Conservation (phyloP, 2,888 invertebrate genomes). For the Pomacea canaliculata region DNA sequence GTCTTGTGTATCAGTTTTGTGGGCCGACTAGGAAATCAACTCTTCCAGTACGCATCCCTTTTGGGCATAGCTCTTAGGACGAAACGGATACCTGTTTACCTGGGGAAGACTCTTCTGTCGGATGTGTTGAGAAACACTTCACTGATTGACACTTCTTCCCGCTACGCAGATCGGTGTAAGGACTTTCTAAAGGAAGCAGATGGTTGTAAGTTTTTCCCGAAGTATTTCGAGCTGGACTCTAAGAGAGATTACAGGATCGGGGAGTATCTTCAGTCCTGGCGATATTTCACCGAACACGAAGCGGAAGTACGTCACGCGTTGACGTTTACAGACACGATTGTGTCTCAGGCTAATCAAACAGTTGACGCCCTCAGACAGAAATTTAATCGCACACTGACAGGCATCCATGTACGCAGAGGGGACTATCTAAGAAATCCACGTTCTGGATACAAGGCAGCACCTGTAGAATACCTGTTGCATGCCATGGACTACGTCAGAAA, state of each 20-base stretch:
- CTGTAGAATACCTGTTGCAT: constrained; percentile 35
- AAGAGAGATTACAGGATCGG: neutral
- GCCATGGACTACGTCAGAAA: constrained; percentile 38
- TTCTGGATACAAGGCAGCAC: constrained; percentile 35
- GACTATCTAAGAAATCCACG: neutral
- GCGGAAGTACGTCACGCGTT: neutral
- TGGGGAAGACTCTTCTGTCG: no score
- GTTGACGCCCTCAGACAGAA: no score
- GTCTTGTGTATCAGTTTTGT: no score
- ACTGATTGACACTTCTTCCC: constrained; percentile 81
- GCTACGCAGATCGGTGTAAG: constrained; percentile 54
- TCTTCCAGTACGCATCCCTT: no score
- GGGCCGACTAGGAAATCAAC: constrained; percentile 55
- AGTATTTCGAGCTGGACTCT: neutral
- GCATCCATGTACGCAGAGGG: constrained; percentile 4
- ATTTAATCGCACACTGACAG: no score
- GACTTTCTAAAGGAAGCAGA: no score
- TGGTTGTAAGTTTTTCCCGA: no score
- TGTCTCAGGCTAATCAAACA: neutral
- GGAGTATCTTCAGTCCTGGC: neutral
- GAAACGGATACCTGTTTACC: no score
- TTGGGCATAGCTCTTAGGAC: no score
- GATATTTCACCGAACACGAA: neutral
- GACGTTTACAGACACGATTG: neutral
- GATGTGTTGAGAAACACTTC: no score